phyloP scores from a whole-genome alignment of 1,140 invertebrate species.

The Apis dorsata region DNA sequence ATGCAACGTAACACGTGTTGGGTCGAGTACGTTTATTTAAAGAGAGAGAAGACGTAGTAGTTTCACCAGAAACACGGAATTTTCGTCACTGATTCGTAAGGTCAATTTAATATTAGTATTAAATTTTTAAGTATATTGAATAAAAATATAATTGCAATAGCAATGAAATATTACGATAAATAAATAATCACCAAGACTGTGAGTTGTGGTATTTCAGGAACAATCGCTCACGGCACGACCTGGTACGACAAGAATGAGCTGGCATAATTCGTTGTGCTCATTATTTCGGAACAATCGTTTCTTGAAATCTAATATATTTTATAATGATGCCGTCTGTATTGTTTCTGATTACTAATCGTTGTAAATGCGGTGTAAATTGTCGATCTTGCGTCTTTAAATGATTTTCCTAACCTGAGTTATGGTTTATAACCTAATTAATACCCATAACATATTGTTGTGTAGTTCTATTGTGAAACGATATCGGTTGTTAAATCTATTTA shows the following conservation, averaged over 20 bases:
- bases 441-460: constrained; percentile 72
- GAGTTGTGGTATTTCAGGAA: constrained; percentile 53
- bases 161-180: constrained; percentile 6
- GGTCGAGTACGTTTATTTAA: constrained; percentile 68
- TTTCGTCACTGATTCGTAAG: constrained; percentile 61
- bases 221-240: constrained; percentile 62
- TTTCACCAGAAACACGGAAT: constrained; percentile 63
- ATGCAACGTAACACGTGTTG: constrained; percentile 75
- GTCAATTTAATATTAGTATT: constrained; percentile 46
- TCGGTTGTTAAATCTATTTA: constrained; percentile 5
- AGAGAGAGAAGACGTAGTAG: constrained; percentile 68
- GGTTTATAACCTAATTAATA: constrained; percentile 65
- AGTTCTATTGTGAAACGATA: constrained; percentile 33
- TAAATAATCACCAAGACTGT: constrained; percentile 25
- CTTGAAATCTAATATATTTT: not conserved
- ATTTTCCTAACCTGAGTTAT: constrained; percentile 57
- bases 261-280: constrained; percentile 68
- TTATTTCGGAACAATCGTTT: constrained; percentile 49
- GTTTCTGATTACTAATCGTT: constrained; percentile 21
- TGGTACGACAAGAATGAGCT: constrained; percentile 72
- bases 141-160: not conserved
- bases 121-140: constrained; percentile 33
- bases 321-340: constrained; percentile 30
- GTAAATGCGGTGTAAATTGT: constrained; percentile 1
- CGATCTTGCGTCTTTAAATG: constrained; percentile 26